Base-by-base conservation (phyloP, 2,113 vertebrate species). In the Microtus montanus region DNA sequence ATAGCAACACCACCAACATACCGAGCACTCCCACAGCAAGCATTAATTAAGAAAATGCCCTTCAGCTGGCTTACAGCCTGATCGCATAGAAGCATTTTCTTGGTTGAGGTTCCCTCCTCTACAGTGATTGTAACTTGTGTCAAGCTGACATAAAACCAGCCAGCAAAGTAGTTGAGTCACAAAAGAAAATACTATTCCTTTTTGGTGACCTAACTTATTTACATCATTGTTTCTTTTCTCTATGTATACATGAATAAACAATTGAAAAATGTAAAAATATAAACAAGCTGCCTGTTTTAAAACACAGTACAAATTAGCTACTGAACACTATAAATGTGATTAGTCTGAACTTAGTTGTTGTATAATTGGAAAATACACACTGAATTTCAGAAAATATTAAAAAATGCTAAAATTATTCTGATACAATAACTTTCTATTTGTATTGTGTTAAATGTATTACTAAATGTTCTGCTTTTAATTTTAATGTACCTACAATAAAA, bases 361-460 rank as follows among this genome's bases (percentile, higher is more conserved):
- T 78, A 2, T 49, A 95, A 80, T 24, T 80, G 10, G 89, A 54
- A 71, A 95, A 73, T 63, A 85, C 5, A 74, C 0, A 35, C 2
- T 54, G 11, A 47, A 38, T 90, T 93, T 63, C 44, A 85, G 19
- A 84, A 91, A 88, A 52, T 87, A 92, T 58, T 66, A 87, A 93
- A 87, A 58, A 49, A 0, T 85, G 26, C n/a, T 84, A 84, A 92
- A 83, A 38, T 24, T n/a, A 80, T 91, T 35, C 11, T 79, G 14
- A 79, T 71, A 93, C 47, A 24, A 73, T 26, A 75, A 49, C 41
- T 93, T 54, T 92, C 83, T 86, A 77, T 7, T 68, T 68, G 17
- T 63, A 73, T 3, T 86, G 3, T 20, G 14, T 58, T 93, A 92
- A 95, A 64, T 95, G 68, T 14, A 93, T 92, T 58, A 63, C 54